phyloP scores from a whole-genome alignment of 1,140 invertebrate species.

The Halictus rubicundus region DNA sequence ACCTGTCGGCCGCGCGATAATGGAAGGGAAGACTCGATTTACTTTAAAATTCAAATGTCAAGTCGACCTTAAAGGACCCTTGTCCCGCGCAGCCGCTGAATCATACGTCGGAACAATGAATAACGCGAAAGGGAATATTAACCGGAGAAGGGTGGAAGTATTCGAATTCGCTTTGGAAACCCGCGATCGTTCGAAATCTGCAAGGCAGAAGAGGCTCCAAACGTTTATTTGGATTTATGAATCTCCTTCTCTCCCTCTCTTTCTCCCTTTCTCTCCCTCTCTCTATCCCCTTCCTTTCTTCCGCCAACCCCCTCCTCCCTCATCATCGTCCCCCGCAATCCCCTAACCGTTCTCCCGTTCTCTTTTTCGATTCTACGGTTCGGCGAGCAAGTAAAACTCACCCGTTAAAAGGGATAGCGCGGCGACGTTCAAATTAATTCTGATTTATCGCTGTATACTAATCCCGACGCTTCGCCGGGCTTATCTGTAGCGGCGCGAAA shows the following conservation, averaged over 20 bases:
- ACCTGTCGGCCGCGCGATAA: constrained; percentile 14
- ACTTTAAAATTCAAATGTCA: constrained; percentile 50
- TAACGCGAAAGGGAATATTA: constrained; percentile 43
- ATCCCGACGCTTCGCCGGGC: constrained; percentile 56
- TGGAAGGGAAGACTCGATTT: constrained; percentile 22
- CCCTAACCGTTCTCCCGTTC: neutral
- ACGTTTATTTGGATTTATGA: constrained; percentile 76
- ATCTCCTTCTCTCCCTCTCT: constrained; percentile 52
- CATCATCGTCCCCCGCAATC: too few relatives aligned
- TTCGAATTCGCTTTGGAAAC: constrained; percentile 45
- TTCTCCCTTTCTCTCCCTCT: constrained; percentile 3
- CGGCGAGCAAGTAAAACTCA: constrained; percentile 64
- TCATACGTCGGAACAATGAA: constrained; percentile 43
- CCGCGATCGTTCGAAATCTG: constrained; percentile 44
- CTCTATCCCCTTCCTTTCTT: constrained; percentile 19
- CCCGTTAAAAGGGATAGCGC: constrained; percentile 60
- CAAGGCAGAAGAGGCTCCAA: constrained; percentile 46
- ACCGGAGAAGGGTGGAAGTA: constrained; percentile 18
- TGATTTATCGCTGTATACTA: constrained; percentile 70
- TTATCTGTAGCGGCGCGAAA: constrained; percentile 29
- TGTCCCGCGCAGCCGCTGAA: constrained; percentile 20
- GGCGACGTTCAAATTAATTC: constrained; percentile 72
- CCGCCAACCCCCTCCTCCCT: too few relatives aligned
- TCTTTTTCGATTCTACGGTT: constrained; percentile 35
- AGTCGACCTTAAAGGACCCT: constrained; percentile 36